Conservation (phyloP, 2,113 vertebrate genomes). For the Gavia stellata region DNA sequence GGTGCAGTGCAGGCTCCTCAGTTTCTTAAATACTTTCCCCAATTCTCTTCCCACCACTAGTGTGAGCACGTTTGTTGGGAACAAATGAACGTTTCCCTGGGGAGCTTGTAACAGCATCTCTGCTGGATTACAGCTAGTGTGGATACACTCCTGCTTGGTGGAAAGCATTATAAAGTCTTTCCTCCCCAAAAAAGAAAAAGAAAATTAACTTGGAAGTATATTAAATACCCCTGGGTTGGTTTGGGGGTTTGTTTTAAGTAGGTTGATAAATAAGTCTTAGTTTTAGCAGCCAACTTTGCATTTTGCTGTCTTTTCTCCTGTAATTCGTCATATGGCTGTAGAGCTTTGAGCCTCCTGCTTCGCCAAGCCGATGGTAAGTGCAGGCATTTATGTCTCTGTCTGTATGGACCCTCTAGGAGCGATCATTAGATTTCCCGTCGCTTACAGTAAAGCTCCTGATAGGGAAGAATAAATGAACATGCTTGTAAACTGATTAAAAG, state of each 20-base stretch:
- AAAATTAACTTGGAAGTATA: not conserved
- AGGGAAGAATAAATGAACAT: not conserved
- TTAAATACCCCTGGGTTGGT: not conserved
- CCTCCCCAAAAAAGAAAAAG: not conserved
- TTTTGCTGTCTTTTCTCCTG: not conserved
- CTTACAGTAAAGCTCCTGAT: not conserved
- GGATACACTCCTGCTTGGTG: not conserved
- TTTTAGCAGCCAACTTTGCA: not conserved
- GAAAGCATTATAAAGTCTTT: not conserved
- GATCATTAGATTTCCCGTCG: not conserved
- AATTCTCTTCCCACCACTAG: not conserved
- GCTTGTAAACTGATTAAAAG: constrained; percentile 8
- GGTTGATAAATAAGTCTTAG: not conserved
- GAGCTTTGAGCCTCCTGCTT: not conserved
- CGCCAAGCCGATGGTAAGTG: not conserved
- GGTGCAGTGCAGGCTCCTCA: not conserved
- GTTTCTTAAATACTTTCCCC: not conserved
- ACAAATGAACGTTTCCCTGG: not conserved
- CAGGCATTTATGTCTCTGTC: not conserved
- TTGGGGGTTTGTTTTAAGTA: not conserved
- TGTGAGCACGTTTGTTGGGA: not conserved
- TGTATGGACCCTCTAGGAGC: not conserved
- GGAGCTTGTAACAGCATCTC: not conserved
- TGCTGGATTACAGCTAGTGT: not conserved
- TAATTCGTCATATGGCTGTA: fast-evolving